Percentiles rank a stretch among this genome's conserved stretches.
These are phyloP conservation scores for Lathronympha strigana DNA, from an alignment of 2,888 invertebrate species.

Conservation along the genomic window DNA sequence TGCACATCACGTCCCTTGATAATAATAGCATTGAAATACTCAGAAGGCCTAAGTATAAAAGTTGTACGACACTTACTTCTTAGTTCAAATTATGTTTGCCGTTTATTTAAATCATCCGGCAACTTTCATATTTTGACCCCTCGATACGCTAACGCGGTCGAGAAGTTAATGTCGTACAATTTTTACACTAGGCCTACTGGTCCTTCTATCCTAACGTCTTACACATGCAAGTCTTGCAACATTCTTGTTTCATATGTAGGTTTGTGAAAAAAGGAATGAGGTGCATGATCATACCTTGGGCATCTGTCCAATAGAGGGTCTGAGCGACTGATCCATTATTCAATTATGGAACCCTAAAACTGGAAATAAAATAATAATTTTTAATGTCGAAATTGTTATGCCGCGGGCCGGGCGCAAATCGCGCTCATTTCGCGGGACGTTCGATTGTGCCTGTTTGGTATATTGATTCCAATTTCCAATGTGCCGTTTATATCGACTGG, in stretches of 20 bases:
- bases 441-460: constrained; percentile 69
- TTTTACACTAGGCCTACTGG: no score
- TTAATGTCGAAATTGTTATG: constrained; percentile 83
- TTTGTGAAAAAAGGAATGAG: background rate
- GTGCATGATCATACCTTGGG: background rate
- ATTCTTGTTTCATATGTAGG: background rate
- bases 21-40: no score
- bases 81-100: no score
- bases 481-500: constrained; percentile 63
- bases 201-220: no score
- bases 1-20: no score
- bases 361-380: constrained; percentile 84
- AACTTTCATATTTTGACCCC: no score
- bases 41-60: no score
- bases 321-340: background rate
- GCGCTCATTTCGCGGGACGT: constrained; percentile 70
- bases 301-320: background rate
- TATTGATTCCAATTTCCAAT: constrained; percentile 72
- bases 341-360: constrained; percentile 52
- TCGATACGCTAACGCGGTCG: no score
- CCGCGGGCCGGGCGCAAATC: constrained; percentile 70
- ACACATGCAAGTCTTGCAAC: no score
- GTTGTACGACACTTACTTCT: no score
- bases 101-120: no score
- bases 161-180: no score